Conservation (phyloP, 2,888 invertebrate species). For the Eristalinus sepulchralis region DNA sequence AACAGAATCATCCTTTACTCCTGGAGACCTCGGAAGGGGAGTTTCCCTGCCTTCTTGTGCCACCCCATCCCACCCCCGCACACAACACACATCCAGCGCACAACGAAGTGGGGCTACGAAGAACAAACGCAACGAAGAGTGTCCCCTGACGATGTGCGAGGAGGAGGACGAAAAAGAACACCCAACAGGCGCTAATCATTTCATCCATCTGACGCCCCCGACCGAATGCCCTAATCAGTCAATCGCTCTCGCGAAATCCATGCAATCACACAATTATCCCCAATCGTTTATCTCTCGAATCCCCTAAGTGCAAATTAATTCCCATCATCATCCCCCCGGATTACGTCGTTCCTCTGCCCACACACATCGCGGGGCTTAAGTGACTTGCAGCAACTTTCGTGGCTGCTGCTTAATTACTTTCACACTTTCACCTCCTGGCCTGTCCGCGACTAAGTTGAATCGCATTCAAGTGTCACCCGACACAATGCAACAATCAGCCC, state of each 20-base stretch:
- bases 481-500: conserved; percentile 42
- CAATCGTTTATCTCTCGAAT: not conserved
- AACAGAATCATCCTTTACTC: not conserved
- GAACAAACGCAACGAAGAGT: conserved; percentile 12
- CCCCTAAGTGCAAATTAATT: conserved; percentile 25
- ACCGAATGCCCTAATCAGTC: not conserved
- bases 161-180: no score
- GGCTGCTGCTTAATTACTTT: conserved; percentile 17
- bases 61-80: not conserved
- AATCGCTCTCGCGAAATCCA: not conserved
- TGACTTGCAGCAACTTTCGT: not conserved
- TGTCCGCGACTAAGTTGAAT: not conserved
- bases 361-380: not conserved
- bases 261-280: not conserved
- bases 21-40: not conserved
- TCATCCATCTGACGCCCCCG: not conserved
- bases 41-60: no score
- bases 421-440: not conserved
- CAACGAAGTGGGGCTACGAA: not conserved
- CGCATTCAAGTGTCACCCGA: not conserved
- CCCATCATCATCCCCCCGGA: not conserved
- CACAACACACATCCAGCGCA: not conserved
- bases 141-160: not conserved
- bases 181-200: not conserved
- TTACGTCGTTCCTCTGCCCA: not conserved